Conservation (phyloP, 1,140 invertebrate species). For the Drosophila parabipectinata region DNA sequence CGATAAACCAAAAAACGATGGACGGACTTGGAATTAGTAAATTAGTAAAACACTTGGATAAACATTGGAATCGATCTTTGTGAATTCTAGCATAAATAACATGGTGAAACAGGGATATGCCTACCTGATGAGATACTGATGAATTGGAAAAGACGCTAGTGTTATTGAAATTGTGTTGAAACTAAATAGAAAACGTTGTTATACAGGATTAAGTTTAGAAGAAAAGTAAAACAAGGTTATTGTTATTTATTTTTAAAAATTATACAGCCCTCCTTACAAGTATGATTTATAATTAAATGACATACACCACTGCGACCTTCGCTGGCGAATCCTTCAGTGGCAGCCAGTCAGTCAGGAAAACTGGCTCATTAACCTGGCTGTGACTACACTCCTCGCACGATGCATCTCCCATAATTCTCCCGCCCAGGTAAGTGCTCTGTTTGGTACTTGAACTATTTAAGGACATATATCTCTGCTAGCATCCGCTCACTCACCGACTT, state of each 20-base stretch:
- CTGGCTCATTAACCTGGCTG: conserved; percentile 68
- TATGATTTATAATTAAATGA: background rate
- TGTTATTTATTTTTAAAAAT: no score
- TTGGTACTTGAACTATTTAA: conserved; percentile 74
- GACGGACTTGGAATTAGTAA: conserved; percentile 25
- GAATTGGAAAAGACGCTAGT: background rate
- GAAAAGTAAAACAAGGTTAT: no score
- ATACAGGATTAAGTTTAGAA: background rate
- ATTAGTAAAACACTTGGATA: conserved; percentile 44
- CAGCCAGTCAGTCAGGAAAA: conserved; percentile 21
- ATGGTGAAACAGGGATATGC: background rate
- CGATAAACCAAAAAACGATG: conserved; percentile 37
- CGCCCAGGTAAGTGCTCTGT: conserved; percentile 52
- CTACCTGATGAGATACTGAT: background rate
- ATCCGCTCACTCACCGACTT: conserved; percentile 24
- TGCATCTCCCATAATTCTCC: conserved; percentile 39
- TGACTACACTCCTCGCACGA: conserved; percentile 52
- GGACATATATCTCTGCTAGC: conserved; percentile 58
- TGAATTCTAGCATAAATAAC: conserved; percentile 15
- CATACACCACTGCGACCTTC: background rate
- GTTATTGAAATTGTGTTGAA: background rate
- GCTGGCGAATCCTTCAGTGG: conserved; percentile 5
- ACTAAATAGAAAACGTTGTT: background rate
- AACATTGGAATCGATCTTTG: conserved; percentile 31
- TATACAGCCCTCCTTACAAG: no score